Conservation (phyloP, 2,888 invertebrate genomes). For the Catocala nupta region DNA sequence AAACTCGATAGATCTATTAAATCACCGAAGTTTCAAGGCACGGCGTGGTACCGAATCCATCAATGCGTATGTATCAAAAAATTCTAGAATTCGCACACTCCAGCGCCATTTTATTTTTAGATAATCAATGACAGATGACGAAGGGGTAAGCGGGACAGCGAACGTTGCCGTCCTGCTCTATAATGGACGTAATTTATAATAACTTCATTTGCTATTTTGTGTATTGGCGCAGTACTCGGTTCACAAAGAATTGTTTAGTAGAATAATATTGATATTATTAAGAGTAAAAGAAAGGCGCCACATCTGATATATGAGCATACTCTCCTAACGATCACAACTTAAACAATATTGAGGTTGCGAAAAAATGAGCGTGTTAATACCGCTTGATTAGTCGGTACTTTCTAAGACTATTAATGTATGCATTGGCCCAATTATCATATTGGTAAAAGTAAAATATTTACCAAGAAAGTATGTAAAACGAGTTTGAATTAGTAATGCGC, state of each 20-base stretch:
- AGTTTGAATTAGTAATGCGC: no score
- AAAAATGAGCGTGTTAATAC: no score
- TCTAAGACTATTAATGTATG: no score
- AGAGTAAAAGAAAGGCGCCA: no score
- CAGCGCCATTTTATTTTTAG: constrained; percentile 58
- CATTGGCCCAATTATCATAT: no score
- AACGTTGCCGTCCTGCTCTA: constrained; percentile 23
- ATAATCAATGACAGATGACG: constrained; percentile 64
- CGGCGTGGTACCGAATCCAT: constrained; percentile 18
- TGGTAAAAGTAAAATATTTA: no score
- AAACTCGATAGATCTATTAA: constrained; percentile 15
- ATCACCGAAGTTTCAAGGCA: constrained; percentile 25
- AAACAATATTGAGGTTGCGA: no score
- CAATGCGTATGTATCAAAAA: constrained; percentile 46
- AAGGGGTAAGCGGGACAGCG: constrained; percentile 34
- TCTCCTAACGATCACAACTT: no score
- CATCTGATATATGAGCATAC: no score
- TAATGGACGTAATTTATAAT: constrained; percentile 49
- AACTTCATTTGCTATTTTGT: constrained; percentile 46
- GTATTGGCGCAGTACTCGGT: constrained; percentile 30
- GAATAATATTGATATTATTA: no score
- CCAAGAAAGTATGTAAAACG: no score
- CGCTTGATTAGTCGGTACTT: no score
- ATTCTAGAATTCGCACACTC: constrained; percentile 52
- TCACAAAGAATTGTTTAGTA: constrained; percentile 2